phyloP scores from a whole-genome alignment of 2,888 invertebrate species.

The Arge pagana region DNA sequence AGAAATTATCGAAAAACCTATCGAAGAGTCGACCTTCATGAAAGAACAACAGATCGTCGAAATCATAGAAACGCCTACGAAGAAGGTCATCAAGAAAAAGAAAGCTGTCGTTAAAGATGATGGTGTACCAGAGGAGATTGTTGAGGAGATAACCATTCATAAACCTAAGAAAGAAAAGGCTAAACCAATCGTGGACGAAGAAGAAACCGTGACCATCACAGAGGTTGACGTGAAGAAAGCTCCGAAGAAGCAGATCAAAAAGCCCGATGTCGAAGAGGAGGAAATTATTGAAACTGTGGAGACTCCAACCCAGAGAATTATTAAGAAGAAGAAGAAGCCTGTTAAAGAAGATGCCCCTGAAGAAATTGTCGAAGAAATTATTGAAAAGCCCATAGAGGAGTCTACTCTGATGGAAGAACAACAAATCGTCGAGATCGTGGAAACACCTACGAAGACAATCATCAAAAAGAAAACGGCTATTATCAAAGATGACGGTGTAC shows the following conservation, averaged over 20 bases:
- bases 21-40: conserved; percentile 33
- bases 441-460: conserved; percentile 25
- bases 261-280: conserved; percentile 22
- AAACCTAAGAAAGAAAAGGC: conserved; percentile 26
- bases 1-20: conserved; percentile 37
- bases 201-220: conserved; percentile 47
- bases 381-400: conserved; percentile 14
- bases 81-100: conserved; percentile 18
- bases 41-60: conserved; percentile 29
- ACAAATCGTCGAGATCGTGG: conserved; percentile 22
- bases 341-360: conserved; percentile 1
- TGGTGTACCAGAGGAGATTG: conserved; percentile 39
- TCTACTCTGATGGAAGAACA: conserved; percentile 20
- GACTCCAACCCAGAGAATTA: conserved; percentile 16
- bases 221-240: conserved; percentile 37
- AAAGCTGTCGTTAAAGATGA: conserved; percentile 38
- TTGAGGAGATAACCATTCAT: conserved; percentile 38
- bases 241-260: conserved; percentile 18
- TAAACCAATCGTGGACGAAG: conserved; percentile 40
- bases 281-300: conserved; percentile 30
- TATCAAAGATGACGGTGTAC: conserved; percentile 22
- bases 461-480: conserved; percentile 22
- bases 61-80: conserved; percentile 16
- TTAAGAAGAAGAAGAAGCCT: conserved; percentile 29
- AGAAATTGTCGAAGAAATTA: conserved; percentile 13